Evolutionary conservation across 2,888 invertebrate species (phyloP), one percentile per base, ranked within the genome.

Genomic region (Helicoverpa assulta): DNA sequence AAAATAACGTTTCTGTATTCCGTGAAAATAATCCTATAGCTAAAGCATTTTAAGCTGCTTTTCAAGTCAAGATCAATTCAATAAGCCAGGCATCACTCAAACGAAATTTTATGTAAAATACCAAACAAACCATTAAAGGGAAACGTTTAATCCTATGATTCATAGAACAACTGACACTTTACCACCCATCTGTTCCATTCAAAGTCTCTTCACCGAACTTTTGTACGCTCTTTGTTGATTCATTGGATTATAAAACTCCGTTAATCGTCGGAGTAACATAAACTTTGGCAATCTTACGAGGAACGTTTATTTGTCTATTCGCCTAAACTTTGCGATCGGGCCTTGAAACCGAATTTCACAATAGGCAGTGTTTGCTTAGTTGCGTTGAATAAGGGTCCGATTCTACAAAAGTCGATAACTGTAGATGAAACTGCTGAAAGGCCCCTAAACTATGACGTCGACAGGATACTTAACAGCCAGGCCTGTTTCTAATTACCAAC

Each of bases 221-320:
- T 18, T 33, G n/a, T 16, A 29, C 26, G 29, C 18, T 54, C 26
- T 76, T 51, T 55, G 47, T 72, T 68, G 62, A 62, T 70, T 65
- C 18, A 55, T 76, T 67, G 57, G 50, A 57, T 64, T 63, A 67
- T 67, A 64, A 67, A 74, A 75, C 75, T 75, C 78, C 55, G 51
- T 59, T 78, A 62, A 78, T 78, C 53, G 60, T 55, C 63, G 26
- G 33, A 55, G 59, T 57, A 73, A 61, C 56, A 51, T 78, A 63
- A 76, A 78, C 51, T 74, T 67, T 54, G 12, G 60, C 47, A 74
- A 78, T 64, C 50, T 61, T 33, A 63, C 75, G 53, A 52, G 16
- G 16, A 37, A 40, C 29, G 56, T 78, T 78, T 78, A 68, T 76
- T 68, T 74, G 53, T 63, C 50, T 67, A 29, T 74, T 47, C 26